These are phyloP conservation scores for Asarcornis scutulata DNA, from an alignment of 2,113 vertebrate genomes.

Conservation along the genomic window DNA sequence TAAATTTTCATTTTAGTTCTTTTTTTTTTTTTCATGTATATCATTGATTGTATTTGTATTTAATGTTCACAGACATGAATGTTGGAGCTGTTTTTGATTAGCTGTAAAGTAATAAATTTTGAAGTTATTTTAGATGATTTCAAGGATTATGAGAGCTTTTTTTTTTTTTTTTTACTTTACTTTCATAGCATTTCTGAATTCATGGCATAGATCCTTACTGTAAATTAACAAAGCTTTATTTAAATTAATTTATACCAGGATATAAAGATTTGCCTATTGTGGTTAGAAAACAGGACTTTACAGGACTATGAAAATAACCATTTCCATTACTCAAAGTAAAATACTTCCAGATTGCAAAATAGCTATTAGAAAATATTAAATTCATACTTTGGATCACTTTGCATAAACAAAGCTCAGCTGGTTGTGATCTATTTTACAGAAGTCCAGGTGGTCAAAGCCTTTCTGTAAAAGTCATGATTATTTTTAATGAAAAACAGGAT, in stretches of 20 bases:
- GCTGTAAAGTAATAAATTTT: not conserved
- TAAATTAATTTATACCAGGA: not conserved
- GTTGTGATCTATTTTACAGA: not conserved
- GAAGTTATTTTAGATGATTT: not conserved
- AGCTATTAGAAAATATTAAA: not conserved
- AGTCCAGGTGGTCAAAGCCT: not conserved
- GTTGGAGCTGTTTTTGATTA: not conserved
- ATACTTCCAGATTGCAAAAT: not conserved
- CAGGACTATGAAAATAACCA: not conserved
- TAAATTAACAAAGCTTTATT: not conserved
- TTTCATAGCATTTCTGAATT: not conserved
- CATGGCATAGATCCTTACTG: not conserved
- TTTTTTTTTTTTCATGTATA: not conserved
- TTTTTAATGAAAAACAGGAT: not conserved
- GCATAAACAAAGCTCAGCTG: not conserved
- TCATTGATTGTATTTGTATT: not conserved
- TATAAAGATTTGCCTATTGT: not conserved
- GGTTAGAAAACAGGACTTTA: not conserved
- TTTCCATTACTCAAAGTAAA: not conserved
- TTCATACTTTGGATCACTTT: not conserved
- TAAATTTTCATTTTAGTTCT: not conserved
- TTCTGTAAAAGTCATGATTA: not conserved
- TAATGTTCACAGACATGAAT: not conserved
- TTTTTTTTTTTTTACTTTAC: constrained; percentile 26
- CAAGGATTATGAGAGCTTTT: not conserved